These are phyloP conservation scores for Meriones psammophilus DNA, from an alignment of 2,797 vertebrate genomes.

Conservation along the genomic window DNA sequence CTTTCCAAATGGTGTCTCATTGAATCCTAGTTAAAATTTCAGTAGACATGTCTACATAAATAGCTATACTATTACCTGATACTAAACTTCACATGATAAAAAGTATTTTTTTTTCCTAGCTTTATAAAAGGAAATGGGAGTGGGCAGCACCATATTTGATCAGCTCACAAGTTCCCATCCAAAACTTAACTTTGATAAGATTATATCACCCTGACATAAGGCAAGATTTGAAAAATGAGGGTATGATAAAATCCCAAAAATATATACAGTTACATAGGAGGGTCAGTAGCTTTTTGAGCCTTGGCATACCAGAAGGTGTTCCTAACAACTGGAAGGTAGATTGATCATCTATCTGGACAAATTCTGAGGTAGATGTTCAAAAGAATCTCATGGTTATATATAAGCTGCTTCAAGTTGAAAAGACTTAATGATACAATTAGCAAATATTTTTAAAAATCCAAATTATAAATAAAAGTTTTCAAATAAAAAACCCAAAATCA, in stretches of 20 bases:
- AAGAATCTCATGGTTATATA: background rate
- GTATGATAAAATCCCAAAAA: background rate
- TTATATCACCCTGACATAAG: background rate
- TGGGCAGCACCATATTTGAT: background rate
- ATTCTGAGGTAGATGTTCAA: background rate
- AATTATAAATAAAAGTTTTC: background rate
- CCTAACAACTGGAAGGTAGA: background rate
- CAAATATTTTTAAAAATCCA: constrained; percentile 21
- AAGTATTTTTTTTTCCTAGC: background rate
- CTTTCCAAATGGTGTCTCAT: background rate
- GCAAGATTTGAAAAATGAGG: background rate
- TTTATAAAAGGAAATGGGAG: background rate
- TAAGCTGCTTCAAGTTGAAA: background rate
- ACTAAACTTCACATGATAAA: background rate
- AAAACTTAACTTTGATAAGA: background rate
- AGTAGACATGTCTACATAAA: background rate
- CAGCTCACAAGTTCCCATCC: background rate
- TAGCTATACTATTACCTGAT: background rate
- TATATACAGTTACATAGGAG: fast-evolving
- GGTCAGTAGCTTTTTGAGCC: background rate
- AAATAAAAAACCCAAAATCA: background rate
- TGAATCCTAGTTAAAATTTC: background rate
- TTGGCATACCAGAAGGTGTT: background rate
- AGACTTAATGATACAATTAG: background rate
- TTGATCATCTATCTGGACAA: background rate